phyloP scores from a whole-genome alignment of 2,888 invertebrate species.

The Hoplodrina blanda region DNA sequence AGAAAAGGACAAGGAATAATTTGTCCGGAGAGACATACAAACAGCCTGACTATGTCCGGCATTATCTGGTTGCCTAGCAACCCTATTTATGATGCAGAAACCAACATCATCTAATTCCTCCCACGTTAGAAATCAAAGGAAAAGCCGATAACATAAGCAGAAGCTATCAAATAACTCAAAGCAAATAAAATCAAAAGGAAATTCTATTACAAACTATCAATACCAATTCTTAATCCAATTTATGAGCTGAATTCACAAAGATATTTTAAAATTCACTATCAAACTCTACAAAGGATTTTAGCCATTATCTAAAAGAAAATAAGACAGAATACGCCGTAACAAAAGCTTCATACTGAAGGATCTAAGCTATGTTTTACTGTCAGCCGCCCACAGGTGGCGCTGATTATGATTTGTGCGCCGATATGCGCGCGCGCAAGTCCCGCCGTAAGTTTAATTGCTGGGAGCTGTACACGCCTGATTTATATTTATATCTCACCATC shows the following conservation, averaged over 20 bases:
- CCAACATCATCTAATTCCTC: constrained; percentile 16
- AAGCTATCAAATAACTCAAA: constrained; percentile 32
- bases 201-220: constrained; percentile 62
- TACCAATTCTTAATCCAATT: constrained; percentile 60
- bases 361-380: constrained; percentile 66
- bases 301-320: constrained; percentile 31
- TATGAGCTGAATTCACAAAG: constrained; percentile 52
- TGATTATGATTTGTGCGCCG: constrained; percentile 78
- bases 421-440: constrained; percentile 66
- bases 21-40: too few species aligned
- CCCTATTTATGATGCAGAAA: constrained; percentile 16
- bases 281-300: constrained; percentile 26
- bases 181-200: constrained; percentile 54
- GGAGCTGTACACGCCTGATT: constrained; percentile 63
- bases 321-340: constrained; percentile 46
- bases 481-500: constrained; percentile 63
- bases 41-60: too few species aligned
- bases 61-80: too few species aligned
- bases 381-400: constrained; percentile 77
- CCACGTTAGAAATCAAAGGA: constrained; percentile 33
- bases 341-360: constrained; percentile 56
- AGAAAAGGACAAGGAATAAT: too few species aligned
- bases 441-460: constrained; percentile 64
- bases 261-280: constrained; percentile 50
- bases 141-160: constrained; percentile 34